Percentiles rank a stretch among this genome's conserved stretches.
Evolutionary conservation across 2,888 invertebrate species (phyloP).

Genomic region (Brachyopa scutellaris): DNA sequence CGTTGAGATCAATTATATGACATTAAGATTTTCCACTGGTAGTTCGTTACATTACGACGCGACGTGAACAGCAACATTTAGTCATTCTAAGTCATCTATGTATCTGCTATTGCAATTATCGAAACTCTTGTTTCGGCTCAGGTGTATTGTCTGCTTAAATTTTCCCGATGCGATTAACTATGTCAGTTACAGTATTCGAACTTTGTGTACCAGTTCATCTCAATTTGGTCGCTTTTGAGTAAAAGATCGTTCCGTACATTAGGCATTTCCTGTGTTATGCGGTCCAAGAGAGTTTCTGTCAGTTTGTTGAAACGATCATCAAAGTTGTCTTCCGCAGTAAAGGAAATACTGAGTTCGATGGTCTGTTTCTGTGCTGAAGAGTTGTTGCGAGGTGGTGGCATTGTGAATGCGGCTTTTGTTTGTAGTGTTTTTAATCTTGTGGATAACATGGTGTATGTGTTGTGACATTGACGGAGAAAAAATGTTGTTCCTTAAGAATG

Average conservation of each 20-base stretch:
- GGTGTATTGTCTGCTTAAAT: too few relatives aligned
- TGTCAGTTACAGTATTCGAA: too few relatives aligned
- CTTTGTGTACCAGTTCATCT: neutral
- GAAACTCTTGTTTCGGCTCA: too few relatives aligned
- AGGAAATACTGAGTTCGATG: neutral
- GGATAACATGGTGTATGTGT: neutral
- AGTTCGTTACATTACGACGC: too few relatives aligned
- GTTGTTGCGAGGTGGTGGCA: neutral
- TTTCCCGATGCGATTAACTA: neutral
- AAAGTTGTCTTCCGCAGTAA: too few relatives aligned
- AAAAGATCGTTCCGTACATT: neutral
- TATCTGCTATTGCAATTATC: too few relatives aligned
- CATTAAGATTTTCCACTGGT: too few relatives aligned
- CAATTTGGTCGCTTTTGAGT: neutral
- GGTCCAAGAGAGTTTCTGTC: neutral
- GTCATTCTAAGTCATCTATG: too few relatives aligned
- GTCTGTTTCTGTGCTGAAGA: neutral
- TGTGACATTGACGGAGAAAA: too few relatives aligned
- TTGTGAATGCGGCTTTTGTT: neutral
- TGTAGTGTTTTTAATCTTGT: neutral
- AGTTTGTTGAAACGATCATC: neutral
- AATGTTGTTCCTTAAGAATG: too few relatives aligned
- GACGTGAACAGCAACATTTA: too few relatives aligned
- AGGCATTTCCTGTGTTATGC: neutral
- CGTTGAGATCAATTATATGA: too few relatives aligned